phyloP scores from a whole-genome alignment of 2,888 invertebrate genomes.

The Ctena decussata region DNA sequence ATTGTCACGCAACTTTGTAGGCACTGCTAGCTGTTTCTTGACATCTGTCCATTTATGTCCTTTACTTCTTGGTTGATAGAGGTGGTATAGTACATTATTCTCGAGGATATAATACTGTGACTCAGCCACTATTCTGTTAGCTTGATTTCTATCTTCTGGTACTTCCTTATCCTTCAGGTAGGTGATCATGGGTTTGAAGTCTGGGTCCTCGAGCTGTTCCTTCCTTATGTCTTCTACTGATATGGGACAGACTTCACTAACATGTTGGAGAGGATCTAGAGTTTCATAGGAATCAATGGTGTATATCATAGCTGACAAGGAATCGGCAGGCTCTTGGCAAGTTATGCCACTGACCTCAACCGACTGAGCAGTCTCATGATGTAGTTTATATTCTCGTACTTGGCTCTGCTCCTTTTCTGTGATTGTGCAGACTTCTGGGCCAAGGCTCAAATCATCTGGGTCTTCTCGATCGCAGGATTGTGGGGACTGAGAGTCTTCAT shows the following conservation, averaged over 20 bases:
- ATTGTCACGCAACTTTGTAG: not conserved
- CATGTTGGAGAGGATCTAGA: conserved; percentile 16
- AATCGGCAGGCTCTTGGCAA: too few relatives aligned
- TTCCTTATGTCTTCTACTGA: not conserved
- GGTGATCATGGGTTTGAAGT: conserved; percentile 2
- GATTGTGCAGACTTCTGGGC: not conserved
- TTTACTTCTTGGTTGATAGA: conserved; percentile 29
- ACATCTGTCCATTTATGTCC: too few relatives aligned
- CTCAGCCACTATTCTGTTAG: conserved; percentile 34
- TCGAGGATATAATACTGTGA: conserved; percentile 30
- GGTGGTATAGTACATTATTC: conserved; percentile 24
- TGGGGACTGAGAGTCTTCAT: too few relatives aligned
- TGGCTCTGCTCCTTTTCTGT: not conserved
- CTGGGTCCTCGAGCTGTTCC: not conserved
- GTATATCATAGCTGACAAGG: conserved; percentile 32
- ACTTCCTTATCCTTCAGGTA: conserved; percentile 23
- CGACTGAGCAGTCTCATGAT: not conserved
- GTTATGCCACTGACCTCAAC: too few relatives aligned
- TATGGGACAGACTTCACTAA: conserved; percentile 3
- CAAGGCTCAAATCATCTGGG: conserved; percentile 26
- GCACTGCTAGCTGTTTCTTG: too few relatives aligned
- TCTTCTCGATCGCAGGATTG: too few relatives aligned
- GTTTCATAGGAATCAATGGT: conserved; percentile 35
- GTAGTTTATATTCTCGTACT: not conserved
- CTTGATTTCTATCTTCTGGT: conserved; percentile 29